Evolutionary conservation across 2,888 invertebrate species (phyloP).

Genomic region (Thalpophila matura): DNA sequence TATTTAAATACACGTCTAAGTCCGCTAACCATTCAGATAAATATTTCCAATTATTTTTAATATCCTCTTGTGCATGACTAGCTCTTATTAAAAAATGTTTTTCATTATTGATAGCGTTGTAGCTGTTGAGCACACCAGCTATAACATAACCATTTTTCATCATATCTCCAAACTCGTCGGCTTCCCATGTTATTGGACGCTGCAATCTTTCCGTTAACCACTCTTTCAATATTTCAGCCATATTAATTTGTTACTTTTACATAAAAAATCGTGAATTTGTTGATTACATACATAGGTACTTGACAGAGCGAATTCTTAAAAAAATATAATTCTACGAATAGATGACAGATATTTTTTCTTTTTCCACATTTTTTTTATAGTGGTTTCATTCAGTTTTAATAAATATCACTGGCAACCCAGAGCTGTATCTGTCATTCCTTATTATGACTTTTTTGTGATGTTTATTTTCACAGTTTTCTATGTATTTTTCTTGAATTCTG

Average conservation of each 20-base stretch:
- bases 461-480: conserved; percentile 87
- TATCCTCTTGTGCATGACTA: conserved; percentile 79
- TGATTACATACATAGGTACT: too few species aligned
- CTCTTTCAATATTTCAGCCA: conserved; percentile 91
- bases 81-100: conserved; percentile 86
- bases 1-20: conserved; percentile 84
- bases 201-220: conserved; percentile 91
- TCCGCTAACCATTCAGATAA: conserved; percentile 88
- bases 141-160: conserved; percentile 91
- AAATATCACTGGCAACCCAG: conserved; percentile 46
- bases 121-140: conserved; percentile 89
- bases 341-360: neutral
- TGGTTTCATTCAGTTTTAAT: neutral
- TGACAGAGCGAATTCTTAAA: neutral
- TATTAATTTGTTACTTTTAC: conserved; percentile 61
- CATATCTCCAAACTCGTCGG: conserved; percentile 89
- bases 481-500: conserved; percentile 76
- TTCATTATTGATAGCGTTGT: conserved; percentile 90
- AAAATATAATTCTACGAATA: conserved; percentile 1
- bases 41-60: conserved; percentile 88
- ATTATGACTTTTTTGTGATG: conserved; percentile 89
- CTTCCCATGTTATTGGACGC: conserved; percentile 87
- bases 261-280: conserved; percentile 1
- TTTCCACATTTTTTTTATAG: neutral
- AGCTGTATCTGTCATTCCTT: conserved; percentile 62